Evolutionary conservation across 2,888 invertebrate species (phyloP), one percentile per base, ranked within the genome.

Genomic region (Mesorhabditis belari): DNA sequence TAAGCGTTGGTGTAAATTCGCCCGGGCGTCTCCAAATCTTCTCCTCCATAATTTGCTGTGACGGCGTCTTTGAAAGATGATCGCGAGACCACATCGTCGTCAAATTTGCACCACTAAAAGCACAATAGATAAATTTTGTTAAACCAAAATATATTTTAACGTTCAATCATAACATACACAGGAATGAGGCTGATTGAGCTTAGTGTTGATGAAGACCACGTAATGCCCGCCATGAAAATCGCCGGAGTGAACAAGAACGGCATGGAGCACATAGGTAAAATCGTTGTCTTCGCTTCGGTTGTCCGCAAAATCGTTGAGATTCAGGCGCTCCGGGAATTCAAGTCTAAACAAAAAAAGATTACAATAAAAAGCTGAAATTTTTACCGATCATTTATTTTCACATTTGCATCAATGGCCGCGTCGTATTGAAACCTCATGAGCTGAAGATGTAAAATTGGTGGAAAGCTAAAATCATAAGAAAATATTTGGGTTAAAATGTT

Each of bases 161-260:
- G n/a, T n/a, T n/a, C n/a, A n/a, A n/a, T n/a, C n/a, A n/a, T n/a
- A n/a, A n/a, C n/a, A n/a, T n/a, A n/a, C n/a, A n/a, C n/a, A n/a
- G n/a, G n/a, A n/a, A n/a, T n/a, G n/a, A n/a, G 65, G 55, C 27
- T 61, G 91, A 81, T 92, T 92, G 27, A 92, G 92, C 81, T 88
- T 89, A 0, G 96, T 96, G 85, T 96, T 96, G 78, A 98, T 95
- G 83, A 94, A 98, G 59, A 96, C 96, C 62, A 98, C 95, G 83
- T 98, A 98, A 83, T 98, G 98, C 0, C 98, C 98, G 12, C 95
- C 95, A 81, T 96, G 94, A 85, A 96, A 96, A 83, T 98, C 96
- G 0, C 96, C 96, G 61, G 93, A 93, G 84, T 98, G 98, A n/a
- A 98, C 98, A 65, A 98, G 85, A 57, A 98, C 96, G 24, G 95